Evolutionary conservation across 2,113 vertebrate species (phyloP), one percentile per base, ranked within the genome.

Genomic region (Tragelaphus imberbis): DNA sequence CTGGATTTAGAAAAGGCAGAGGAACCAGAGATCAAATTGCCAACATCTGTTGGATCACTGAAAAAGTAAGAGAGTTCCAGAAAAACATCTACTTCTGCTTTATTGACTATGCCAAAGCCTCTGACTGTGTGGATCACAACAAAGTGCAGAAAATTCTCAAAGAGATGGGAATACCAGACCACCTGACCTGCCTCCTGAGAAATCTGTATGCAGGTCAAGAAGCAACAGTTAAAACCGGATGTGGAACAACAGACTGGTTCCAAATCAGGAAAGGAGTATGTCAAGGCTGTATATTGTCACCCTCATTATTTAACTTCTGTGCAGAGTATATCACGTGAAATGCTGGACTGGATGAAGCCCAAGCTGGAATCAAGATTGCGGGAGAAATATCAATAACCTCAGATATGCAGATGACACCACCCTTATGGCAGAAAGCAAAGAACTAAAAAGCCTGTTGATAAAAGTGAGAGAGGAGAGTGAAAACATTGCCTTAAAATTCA

Each of bases 1-100:
- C n/a, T 71, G n/a, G 65, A 1, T 71, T 71, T 71, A 71, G 65
- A 71, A 71, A 71, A 21, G 4, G 17, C n/a, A 71, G 65, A 71
- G n/a, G 65, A 36, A 71, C 19, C 65, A 71, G 65, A 36, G 65
- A 71, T 71, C n/a, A 21, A 71, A 71, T 21, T 71, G 65, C 17
- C 65, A 71, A 21, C n/a, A 71, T 71, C 65, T 2, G 0, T 0
- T 36, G 5, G n/a, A 36, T 71, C 65, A 71, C 6, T 0, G n/a
- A 36, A 71, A 71, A 36, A 71, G 17, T 5, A 36, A 71, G n/a
- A 36, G 65, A 71, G 65, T 36, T 71, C n/a, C n/a, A 71, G 19
- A 71, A 71, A 71, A 71, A 71, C 9, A 71, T 36, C 65, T 71
- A 36, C 10, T 71, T 21, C n/a, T 36, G 65, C n/a, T 71, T 36